phyloP scores from a whole-genome alignment of 1,140 invertebrate species.

The Polypedilum vanderplanki region DNA sequence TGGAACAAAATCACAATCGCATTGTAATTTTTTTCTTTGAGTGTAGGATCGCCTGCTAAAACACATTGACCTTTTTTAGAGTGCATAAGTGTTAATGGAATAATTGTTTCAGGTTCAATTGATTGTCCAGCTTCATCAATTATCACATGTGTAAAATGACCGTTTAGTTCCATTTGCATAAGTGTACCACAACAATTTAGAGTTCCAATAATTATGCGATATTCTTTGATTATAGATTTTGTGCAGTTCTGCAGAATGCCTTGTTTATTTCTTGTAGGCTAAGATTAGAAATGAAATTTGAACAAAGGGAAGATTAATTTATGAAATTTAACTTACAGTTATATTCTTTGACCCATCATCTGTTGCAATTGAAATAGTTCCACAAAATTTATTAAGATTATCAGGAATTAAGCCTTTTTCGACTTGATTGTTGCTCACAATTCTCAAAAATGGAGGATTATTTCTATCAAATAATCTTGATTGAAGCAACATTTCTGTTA shows the following conservation, averaged over 20 bases:
- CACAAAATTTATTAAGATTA: constrained; percentile 61
- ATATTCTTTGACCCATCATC: constrained; percentile 41
- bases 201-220: constrained; percentile 75
- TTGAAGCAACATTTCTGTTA: constrained; percentile 58
- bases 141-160: constrained; percentile 80
- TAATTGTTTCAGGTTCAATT: constrained; percentile 79
- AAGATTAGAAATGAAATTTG: constrained; percentile 38
- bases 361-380: constrained; percentile 50
- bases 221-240: constrained; percentile 55
- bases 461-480: constrained; percentile 50
- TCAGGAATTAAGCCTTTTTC: constrained; percentile 54
- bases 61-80: constrained; percentile 60
- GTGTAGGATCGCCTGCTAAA: constrained; percentile 86
- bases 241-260: constrained; percentile 42
- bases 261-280: not conserved
- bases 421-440: constrained; percentile 58
- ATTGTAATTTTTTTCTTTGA: too few relatives aligned
- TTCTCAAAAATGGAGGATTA: constrained; percentile 54
- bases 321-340: constrained; percentile 35
- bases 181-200: constrained; percentile 65
- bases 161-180: constrained; percentile 57
- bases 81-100: constrained; percentile 55
- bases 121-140: constrained; percentile 71
- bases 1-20: too few relatives aligned
- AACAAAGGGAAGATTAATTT: constrained; percentile 39